Evolutionary conservation across 92 coral and sea anemone genomes (phyloP).

Genomic region (Zoanthus solanderi): DNA sequence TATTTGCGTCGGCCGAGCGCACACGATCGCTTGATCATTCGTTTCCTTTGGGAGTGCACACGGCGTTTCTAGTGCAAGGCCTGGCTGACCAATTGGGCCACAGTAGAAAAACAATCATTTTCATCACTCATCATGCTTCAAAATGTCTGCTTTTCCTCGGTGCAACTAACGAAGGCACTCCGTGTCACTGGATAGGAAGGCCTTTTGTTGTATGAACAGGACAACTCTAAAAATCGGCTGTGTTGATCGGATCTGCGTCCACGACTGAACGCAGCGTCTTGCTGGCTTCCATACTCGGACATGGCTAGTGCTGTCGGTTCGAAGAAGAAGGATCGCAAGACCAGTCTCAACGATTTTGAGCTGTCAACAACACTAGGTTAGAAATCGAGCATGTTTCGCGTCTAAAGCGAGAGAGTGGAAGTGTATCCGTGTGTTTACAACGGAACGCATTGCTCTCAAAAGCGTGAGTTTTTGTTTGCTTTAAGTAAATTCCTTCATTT

Average conservation of each 20-base stretch:
- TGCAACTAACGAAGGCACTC: slow-evolving; percentile 26
- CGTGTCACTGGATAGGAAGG: slow-evolving; percentile 5
- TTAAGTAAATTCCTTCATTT: slow-evolving; percentile 1
- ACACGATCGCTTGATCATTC: slow-evolving; percentile 9
- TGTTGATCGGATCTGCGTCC: slow-evolving; percentile 4
- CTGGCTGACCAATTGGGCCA: slow-evolving; percentile 43
- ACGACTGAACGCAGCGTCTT: background rate
- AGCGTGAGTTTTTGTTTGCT: slow-evolving; percentile 23
- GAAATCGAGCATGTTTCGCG: slow-evolving; percentile 17
- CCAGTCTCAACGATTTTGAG: slow-evolving; percentile 74
- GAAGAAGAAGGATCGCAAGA: slow-evolving; percentile 82
- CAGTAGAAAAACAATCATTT: slow-evolving; percentile 26
- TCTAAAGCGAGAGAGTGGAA: background rate
- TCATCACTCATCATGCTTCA: slow-evolving; percentile 52
- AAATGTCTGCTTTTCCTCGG: slow-evolving; percentile 61
- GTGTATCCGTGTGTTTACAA: slow-evolving; percentile 43
- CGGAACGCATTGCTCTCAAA: slow-evolving; percentile 15
- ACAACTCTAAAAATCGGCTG: background rate
- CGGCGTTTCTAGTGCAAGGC: slow-evolving; percentile 35
- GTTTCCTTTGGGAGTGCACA: slow-evolving; percentile 25
- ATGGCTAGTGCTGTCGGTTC: slow-evolving; percentile 75
- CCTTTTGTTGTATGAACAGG: background rate
- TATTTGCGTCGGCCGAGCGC: slow-evolving; percentile 34
- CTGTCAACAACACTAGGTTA: slow-evolving; percentile 91
- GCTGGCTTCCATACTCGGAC: background rate